Base-by-base conservation (phyloP, 2,888 invertebrate genomes). In the Atethmia centrago region DNA sequence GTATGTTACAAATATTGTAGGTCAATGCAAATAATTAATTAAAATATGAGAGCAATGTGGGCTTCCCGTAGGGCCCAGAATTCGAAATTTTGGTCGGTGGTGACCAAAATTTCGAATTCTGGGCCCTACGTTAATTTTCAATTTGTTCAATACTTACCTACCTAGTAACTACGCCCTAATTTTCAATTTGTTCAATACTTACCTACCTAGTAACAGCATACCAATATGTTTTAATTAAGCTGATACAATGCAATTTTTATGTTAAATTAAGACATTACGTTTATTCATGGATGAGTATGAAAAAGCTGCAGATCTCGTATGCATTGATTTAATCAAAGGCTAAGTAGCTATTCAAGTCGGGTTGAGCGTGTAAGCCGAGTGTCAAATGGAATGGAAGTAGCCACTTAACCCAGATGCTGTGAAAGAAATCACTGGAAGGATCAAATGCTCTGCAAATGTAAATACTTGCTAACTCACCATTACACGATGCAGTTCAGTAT, bases 311-410 rank as follows among this genome's bases (percentile, higher is more conserved):
- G 25, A 21, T 53, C 21, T 31, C n/a, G 14, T 66, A 62, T 42
- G 31, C 28, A 74, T 47, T 68, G 65, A 76, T 80, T 69, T 65
- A 80, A 80, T 76, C 62, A 67, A 72, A 67, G 1, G 21, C 31
- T 58, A 47, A 77, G 53, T 47, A 53, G 45, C 61, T 47, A 58
- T 68, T 76, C 64, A 61, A 64, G 59, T 58, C 42, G 28, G 45
- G 31, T 49, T 67, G 31, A 68, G n/a, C 42, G 64, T 49, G n/a
- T 68, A 49, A 61, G 66, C 55, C 10, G 51, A 71, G 65, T 70
- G 58, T 82, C 51, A 70, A 79, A 79, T 69, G 61, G 58, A 71
- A 82, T 71, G 64, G 9, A 71, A 77, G 66, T 62, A 66, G 49
- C 28, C 55, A 68, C 77, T 80, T 77, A 77, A 67, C 69, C 82